A percentile compares a stretch with the other conserved stretches of the same genome.
These are phyloP conservation scores for Sarcophaga peregrina DNA, from an alignment of 1,140 invertebrate genomes.

Conservation along the genomic window DNA sequence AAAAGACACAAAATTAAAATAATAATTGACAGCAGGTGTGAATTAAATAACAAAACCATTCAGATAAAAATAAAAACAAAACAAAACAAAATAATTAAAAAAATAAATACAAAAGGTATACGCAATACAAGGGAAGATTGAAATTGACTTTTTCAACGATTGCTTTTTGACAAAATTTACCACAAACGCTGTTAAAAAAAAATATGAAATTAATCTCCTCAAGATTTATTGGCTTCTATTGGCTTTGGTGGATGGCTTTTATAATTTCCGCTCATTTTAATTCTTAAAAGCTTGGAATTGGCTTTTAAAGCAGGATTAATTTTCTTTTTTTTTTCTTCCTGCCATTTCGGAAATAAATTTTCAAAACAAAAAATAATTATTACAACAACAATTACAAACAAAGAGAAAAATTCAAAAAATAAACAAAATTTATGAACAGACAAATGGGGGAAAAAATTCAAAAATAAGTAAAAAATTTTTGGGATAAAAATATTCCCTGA, in stretches of 20 bases:
- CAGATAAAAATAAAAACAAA: not conserved
- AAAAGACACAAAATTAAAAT: too few species aligned
- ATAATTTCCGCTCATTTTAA: conserved; percentile 30
- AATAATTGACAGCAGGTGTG: not conserved
- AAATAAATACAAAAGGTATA: too few species aligned
- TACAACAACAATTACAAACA: not conserved
- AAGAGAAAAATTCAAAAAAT: conserved; percentile 28
- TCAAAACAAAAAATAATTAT: not conserved
- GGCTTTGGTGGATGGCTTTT: too few species aligned
- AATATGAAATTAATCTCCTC: not conserved
- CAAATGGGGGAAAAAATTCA: too few species aligned
- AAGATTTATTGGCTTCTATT: conserved; percentile 16
- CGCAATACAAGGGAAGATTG: too few species aligned
- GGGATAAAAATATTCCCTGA: conserved; percentile 15
- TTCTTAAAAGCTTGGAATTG: not conserved
- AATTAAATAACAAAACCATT: not conserved
- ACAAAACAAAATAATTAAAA: too few species aligned
- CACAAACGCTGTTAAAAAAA: not conserved
- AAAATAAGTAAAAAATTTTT: not conserved
- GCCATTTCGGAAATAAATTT: not conserved
- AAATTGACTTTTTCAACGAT: too few species aligned
- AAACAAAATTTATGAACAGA: not conserved
- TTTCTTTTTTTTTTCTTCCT: not conserved
- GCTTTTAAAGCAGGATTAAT: conserved; percentile 24
- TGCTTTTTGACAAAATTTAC: not conserved